phyloP scores from a whole-genome alignment of 2,888 invertebrate genomes.

The Andrena flavipes region DNA sequence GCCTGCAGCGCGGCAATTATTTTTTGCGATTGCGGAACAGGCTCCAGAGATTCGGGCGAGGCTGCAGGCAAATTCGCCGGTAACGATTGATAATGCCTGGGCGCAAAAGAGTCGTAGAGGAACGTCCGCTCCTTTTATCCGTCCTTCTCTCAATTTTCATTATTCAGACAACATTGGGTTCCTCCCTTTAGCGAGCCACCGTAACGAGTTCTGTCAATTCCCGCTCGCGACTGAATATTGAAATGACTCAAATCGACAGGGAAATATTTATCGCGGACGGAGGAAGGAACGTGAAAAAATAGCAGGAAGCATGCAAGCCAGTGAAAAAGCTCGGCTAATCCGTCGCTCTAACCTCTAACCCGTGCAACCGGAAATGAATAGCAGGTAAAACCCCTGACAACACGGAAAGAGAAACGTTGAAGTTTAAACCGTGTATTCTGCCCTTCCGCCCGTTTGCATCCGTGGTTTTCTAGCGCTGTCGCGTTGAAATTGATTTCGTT shows the following conservation, averaged over 20 bases:
- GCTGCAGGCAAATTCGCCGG: constrained; percentile 3
- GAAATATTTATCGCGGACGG: constrained; percentile 46
- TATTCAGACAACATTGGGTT: constrained; percentile 28
- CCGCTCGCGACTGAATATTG: constrained; percentile 51
- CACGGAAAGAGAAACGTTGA: constrained; percentile 54
- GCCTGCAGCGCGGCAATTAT: constrained; percentile 29
- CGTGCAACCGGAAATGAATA: constrained; percentile 67
- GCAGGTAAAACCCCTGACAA: constrained; percentile 61
- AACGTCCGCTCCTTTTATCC: constrained; percentile 28
- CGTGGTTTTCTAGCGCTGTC: constrained; percentile 9
- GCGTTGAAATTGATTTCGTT: constrained; percentile 31
- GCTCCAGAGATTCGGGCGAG: not conserved
- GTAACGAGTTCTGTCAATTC: constrained; percentile 65
- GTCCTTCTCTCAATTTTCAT: constrained; percentile 7
- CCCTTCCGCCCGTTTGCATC: constrained; percentile 26
- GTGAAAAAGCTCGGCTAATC: constrained; percentile 65
- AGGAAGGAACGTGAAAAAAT: constrained; percentile 31
- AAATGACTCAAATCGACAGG: constrained; percentile 62
- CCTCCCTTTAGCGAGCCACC: constrained; percentile 48
- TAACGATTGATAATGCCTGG: not conserved
- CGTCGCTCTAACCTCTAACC: constrained; percentile 53
- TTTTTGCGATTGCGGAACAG: constrained; percentile 16
- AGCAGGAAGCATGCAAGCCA: constrained; percentile 37
- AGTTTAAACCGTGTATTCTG: constrained; percentile 33
- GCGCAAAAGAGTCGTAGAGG: constrained; percentile 4